Evolutionary conservation across 2,113 vertebrate genomes (phyloP).

Genomic region (Catharus fuscescens): DNA sequence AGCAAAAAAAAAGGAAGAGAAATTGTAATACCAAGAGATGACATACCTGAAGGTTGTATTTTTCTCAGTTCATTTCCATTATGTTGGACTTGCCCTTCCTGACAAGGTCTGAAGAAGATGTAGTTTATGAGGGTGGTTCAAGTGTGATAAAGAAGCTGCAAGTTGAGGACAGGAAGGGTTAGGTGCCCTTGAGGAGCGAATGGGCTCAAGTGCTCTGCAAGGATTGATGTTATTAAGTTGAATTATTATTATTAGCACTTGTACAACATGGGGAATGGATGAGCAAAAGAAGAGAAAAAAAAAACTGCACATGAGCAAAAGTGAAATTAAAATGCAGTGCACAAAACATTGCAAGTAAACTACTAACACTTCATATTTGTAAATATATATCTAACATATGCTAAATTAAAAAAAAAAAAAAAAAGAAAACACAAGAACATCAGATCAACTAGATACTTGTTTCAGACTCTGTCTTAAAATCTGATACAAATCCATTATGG

Average conservation of each 20-base stretch:
- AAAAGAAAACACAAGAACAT: not conserved
- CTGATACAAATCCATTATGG: not conserved
- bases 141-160: constrained; percentile 74
- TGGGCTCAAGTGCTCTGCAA: constrained; percentile 68
- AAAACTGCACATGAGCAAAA: not conserved
- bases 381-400: not conserved
- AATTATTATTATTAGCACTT: constrained; percentile 80
- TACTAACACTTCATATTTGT: not conserved
- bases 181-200: constrained; percentile 71
- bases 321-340: constrained; percentile 60
- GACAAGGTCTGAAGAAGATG: constrained; percentile 73
- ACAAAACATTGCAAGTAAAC: constrained; percentile 6
- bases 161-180: constrained; percentile 69
- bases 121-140: constrained; percentile 77
- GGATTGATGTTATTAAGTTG: constrained; percentile 77
- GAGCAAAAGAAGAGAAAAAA: constrained; percentile 7
- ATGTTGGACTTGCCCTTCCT: constrained; percentile 67
- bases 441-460: not conserved
- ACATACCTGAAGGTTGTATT: constrained; percentile 72
- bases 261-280: constrained; percentile 53
- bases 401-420: not conserved
- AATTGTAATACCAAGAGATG: constrained; percentile 47
- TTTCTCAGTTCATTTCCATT: constrained; percentile 71
- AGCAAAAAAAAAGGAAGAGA: not conserved
- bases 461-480: not conserved